Base-by-base conservation (phyloP, 92 coral and sea anemone genomes). In the Bergia sp. region DNA sequence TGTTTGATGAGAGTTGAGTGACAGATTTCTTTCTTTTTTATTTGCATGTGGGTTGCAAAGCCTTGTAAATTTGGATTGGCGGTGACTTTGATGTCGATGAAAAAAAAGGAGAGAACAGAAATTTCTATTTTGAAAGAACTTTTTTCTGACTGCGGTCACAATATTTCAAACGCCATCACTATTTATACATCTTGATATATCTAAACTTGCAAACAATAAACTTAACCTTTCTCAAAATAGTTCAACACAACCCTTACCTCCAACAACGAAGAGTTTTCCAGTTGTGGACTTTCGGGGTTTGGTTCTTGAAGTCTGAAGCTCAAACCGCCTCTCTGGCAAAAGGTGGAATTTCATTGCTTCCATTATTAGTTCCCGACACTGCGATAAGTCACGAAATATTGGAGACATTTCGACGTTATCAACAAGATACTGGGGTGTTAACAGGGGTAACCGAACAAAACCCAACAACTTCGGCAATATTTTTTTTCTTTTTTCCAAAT, bases 291-390 rank as follows among this genome's bases (percentile, higher is more conserved):
- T 92, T 77, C 99, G 88, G 7, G 98, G 98, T 86, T 86, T 94
- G 39, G 99, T 96, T 82, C 98, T 89, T 11, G 92, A 74, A 37
- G 91, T 91, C 80, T 94, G 97, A 88, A 96, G 87, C 73, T 94
- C 95, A 72, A 96, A 93, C 21, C 93, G 93, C 85, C 99, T 85
- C 74, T 95, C 95, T 29, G 99, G 99, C 45, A 97, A 81, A 23
- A 97, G 91, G 39, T 97, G 97, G 69, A 93, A 97, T 83, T 97
- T 97, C 99, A 97, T 94, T 23, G 99, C 99, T 81, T 97, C 98
- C 38, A 97, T 91, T 55, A 97, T 91, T 5, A 97, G 95, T 50
- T 97, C 98, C 20, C 96, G 91, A 40, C 99, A 96, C 13, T 93
- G 95, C 45, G 91, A 89, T 37, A 86, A 85, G 41, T 94, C 96